Base-by-base conservation (phyloP, 2,113 vertebrate species). In the Plotosus lineatus region DNA sequence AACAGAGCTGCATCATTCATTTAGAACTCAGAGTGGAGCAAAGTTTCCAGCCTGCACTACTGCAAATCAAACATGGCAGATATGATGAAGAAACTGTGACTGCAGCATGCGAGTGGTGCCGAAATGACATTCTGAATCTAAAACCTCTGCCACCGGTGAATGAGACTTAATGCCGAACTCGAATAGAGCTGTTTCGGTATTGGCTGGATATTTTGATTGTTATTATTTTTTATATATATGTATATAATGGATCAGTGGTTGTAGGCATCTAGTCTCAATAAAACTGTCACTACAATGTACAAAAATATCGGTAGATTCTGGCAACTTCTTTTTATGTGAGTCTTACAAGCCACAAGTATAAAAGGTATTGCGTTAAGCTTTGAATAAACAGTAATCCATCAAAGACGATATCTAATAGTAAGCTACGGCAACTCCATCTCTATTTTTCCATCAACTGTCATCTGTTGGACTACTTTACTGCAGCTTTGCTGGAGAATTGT, bases 21-120 rank as follows among this genome's bases (percentile, higher is more conserved):
- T 42, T 63, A 63, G 10, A n/a, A 48, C 26, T 48, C 36, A 55
- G 26, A 81, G 40, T 65, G 33, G 38, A 42, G 79, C 58, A 48
- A 75, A 66, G 72, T 75, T 28, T 6, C 55, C 8, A 44, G 60
- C 31, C 19, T 11, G 11, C 36, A 44, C 65, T 56, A 44, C 28
- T 56, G 51, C 77, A 81, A 81, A 81, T 81, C 50, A 75, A 68
- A 76, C 74, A 51, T 81, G 80, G 76, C 79, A 14, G 72, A 81
- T 81, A 81, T 81, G 60, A 81, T 81, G 38, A 81, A 75, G 61
- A 81, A 56, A 76, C 72, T 76, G 36, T 50, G 14, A 66, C 38
- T 68, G 48, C 48, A 48, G 46, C 8, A 6, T n/a, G 33, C 28
- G 19, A 12, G 12, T 10, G n/a, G 26, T 51, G 46, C 50, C 4